Conservation (phyloP, 2,888 invertebrate species). For the Machimus rusticus region DNA sequence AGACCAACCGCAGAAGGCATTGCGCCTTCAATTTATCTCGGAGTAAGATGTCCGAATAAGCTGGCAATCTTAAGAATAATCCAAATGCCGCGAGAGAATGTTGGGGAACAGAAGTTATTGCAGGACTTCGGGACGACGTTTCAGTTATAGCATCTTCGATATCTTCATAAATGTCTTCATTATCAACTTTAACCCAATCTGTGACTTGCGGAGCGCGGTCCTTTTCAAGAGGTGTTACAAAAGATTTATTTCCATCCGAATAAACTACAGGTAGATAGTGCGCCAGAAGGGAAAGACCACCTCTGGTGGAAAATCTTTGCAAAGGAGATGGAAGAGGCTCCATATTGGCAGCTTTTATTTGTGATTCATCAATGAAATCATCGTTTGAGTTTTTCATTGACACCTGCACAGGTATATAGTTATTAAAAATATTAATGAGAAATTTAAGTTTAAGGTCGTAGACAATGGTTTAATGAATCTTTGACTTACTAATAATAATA, state of each 20-base stretch:
- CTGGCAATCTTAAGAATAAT: slow-evolving; percentile 85
- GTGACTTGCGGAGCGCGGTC: slow-evolving; percentile 60
- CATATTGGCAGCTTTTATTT: slow-evolving; percentile 57
- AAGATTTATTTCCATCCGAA: slow-evolving; percentile 76
- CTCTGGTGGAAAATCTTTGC: slow-evolving; percentile 86
- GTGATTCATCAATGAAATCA: slow-evolving; percentile 51
- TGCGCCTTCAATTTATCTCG: slow-evolving; percentile 85
- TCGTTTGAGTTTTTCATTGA: slow-evolving; percentile 50
- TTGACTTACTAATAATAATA: too few species aligned
- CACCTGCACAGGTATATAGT: slow-evolving; percentile 41
- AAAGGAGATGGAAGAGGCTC: slow-evolving; percentile 67
- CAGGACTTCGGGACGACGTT: slow-evolving; percentile 64
- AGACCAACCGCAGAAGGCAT: slow-evolving; percentile 82
- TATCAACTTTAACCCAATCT: slow-evolving; percentile 65
- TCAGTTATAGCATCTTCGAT: slow-evolving; percentile 66
- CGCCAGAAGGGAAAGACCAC: slow-evolving; percentile 87
- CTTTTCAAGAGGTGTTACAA: slow-evolving; percentile 62
- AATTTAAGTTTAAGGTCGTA: not conserved
- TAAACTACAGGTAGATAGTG: slow-evolving; percentile 88
- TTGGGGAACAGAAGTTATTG: slow-evolving; percentile 77
- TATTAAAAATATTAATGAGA: not conserved
- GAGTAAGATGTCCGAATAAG: slow-evolving; percentile 88
- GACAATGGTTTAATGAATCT: too few species aligned
- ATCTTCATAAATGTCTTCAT: slow-evolving; percentile 70
- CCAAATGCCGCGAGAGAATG: slow-evolving; percentile 93